phyloP scores from a whole-genome alignment of 2,113 vertebrate genomes.

The Calidris pugnax region DNA sequence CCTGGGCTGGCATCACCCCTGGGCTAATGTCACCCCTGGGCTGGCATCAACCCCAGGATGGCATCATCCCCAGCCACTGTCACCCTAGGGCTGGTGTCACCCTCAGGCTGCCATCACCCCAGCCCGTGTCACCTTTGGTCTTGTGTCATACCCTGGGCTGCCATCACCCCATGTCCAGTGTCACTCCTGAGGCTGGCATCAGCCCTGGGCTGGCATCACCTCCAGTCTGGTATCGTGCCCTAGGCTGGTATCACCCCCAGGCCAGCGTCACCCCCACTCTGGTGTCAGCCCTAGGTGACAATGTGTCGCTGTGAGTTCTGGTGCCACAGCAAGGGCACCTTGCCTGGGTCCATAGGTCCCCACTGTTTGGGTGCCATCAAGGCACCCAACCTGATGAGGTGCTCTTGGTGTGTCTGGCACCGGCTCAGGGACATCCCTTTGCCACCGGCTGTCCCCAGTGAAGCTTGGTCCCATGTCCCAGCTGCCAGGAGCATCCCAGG shows the following conservation, averaged over 20 bases:
- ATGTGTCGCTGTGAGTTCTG: accelerated
- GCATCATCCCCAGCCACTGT: not conserved
- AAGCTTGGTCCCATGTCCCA: not conserved
- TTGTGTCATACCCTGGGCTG: not conserved
- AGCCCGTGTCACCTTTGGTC: not conserved
- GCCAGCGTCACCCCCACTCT: not conserved
- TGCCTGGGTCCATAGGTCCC: not conserved
- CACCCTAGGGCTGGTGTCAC: not conserved
- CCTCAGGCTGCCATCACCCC: too few species aligned
- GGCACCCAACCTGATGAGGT: accelerated
- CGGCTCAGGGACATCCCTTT: not conserved
- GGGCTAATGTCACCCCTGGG: not conserved
- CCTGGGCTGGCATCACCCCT: not conserved
- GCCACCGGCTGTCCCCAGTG: not conserved
- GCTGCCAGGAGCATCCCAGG: not conserved
- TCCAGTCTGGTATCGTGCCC: too few species aligned
- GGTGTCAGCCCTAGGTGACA: not conserved
- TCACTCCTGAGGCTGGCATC: not conserved
- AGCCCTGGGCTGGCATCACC: not conserved
- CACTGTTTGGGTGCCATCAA: not conserved
- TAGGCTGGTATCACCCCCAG: not conserved
- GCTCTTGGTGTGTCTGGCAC: accelerated
- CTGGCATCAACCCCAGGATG: not conserved
- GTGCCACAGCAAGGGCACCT: not conserved
- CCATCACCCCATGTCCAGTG: not conserved